Percentiles rank a stretch among this genome's conserved stretches.
Evolutionary conservation across 2,797 vertebrate species (phyloP).

Genomic region (Huso huso): DNA sequence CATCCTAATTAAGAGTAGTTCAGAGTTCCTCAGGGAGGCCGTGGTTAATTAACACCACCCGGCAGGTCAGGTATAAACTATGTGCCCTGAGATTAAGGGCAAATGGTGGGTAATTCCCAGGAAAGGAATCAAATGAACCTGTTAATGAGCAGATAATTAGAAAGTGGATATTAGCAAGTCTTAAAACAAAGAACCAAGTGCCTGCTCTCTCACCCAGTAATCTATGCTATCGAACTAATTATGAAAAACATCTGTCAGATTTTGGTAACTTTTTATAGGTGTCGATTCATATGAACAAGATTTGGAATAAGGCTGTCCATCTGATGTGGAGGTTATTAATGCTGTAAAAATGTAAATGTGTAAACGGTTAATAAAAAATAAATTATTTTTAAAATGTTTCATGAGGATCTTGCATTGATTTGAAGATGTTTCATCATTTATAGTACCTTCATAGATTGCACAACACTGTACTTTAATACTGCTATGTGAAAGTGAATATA

Average conservation of each 20-base stretch:
- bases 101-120: conserved; percentile 52
- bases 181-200: conserved; percentile 7
- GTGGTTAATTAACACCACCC: conserved; percentile 45
- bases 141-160: conserved; percentile 45
- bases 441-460: no score
- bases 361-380: no score
- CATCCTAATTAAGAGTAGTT: conserved; percentile 75
- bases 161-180: conserved; percentile 23
- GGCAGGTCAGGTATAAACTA: conserved; percentile 45
- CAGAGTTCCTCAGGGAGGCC: conserved; percentile 52
- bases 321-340: no score
- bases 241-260: conserved; percentile 23
- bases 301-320: no score
- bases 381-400: no score
- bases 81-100: conserved; percentile 44
- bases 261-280: conserved; percentile 27
- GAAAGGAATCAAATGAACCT: conserved; percentile 57
- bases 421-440: no score
- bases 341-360: no score
- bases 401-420: no score
- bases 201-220: no score
- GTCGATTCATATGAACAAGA: neutral
- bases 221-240: no score
- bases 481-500: no score
- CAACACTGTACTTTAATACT: no score